Conservation (phyloP, 1,140 invertebrate species). For the Trichoplusia ni region DNA sequence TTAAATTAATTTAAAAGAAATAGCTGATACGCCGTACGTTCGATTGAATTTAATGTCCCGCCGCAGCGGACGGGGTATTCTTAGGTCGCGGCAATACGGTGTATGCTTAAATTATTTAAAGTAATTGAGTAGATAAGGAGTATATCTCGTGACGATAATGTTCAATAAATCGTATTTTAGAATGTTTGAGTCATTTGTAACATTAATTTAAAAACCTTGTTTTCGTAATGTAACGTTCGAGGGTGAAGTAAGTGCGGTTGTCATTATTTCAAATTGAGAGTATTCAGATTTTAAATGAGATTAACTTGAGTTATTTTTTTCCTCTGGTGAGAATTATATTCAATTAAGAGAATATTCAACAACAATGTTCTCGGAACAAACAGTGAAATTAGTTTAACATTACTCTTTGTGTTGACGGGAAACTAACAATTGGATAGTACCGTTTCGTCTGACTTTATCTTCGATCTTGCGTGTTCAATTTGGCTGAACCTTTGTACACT, state of each 20-base stretch:
- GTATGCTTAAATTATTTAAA: constrained; percentile 55
- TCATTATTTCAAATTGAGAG: not conserved
- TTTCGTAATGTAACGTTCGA: constrained; percentile 25
- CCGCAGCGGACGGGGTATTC: constrained; percentile 48
- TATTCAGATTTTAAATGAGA: not conserved
- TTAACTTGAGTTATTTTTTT: no score
- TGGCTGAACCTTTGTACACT: constrained; percentile 7
- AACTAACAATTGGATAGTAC: not conserved
- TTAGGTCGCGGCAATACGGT: constrained; percentile 40
- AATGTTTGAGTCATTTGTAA: constrained; percentile 34
- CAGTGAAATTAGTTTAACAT: not conserved
- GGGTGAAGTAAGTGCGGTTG: not conserved
- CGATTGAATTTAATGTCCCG: constrained; percentile 45
- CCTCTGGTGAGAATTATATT: no score
- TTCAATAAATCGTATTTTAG: constrained; percentile 45
- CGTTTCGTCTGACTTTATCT: not conserved
- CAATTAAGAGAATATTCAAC: no score
- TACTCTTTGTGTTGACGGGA: not conserved
- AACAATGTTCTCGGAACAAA: no score
- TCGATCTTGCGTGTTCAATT: constrained; percentile 13
- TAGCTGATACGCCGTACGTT: constrained; percentile 56
- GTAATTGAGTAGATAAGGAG: constrained; percentile 49
- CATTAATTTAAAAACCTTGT: constrained; percentile 51
- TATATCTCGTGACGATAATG: constrained; percentile 42
- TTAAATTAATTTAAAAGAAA: constrained; percentile 62